Percentiles rank a stretch among this genome's conserved stretches.
Conservation (phyloP, 92 coral and sea anemone species). For the Blastomussa wellsi region DNA sequence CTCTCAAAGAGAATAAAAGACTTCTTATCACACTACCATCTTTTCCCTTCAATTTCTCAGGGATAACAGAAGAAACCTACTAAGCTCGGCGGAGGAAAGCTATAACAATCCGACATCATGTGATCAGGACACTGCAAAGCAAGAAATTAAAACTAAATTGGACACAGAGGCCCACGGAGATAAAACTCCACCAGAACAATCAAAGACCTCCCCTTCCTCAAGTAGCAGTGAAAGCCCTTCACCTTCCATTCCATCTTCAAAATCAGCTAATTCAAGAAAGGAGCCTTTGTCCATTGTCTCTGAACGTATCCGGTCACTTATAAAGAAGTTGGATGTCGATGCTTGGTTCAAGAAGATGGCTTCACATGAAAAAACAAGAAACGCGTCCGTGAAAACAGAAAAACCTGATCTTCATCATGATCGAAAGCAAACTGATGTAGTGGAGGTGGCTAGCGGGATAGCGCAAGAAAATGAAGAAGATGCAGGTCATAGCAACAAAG, state of each 20-base stretch:
- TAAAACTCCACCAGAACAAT: no score
- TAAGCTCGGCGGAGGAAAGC: background rate
- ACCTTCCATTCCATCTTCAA: background rate
- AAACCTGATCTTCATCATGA: background rate
- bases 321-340: conserved; percentile 6
- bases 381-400: background rate
- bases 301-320: conserved; percentile 9
- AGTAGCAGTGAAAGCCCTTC: background rate
- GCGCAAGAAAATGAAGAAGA: background rate
- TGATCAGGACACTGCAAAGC: background rate
- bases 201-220: background rate
- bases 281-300: background rate
- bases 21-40: background rate
- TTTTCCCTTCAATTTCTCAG: background rate
- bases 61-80: conserved; percentile 1
- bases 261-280: background rate
- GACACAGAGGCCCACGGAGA: background rate
- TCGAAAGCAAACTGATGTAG: background rate
- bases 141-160: background rate
- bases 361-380: background rate
- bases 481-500: background rate
- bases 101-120: background rate
- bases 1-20: background rate
- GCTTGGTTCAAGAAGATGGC: background rate
- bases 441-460: background rate